Percentiles rank a stretch among this genome's conserved stretches.
phyloP scores from a whole-genome alignment of 37 sponge, comb jelly and placozoan species.

The Oopsacas minuta region DNA sequence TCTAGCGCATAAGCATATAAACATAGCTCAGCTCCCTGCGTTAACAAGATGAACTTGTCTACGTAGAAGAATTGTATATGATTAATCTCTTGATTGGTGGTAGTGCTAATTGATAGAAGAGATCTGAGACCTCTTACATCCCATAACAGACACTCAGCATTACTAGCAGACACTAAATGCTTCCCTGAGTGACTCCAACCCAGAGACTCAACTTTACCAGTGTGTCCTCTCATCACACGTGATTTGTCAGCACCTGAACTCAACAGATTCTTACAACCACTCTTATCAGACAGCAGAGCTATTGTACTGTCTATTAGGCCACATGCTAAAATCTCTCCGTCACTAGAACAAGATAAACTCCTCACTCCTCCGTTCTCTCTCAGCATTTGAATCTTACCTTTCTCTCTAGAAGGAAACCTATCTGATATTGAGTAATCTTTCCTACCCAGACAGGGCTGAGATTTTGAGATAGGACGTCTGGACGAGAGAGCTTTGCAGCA shows the following conservation, averaged over 20 bases:
- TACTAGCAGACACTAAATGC: not conserved
- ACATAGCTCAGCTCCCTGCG: conserved; percentile 37
- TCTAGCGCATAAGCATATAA: conserved; percentile 87
- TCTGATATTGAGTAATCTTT: not conserved
- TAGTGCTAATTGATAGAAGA: conserved; percentile 21
- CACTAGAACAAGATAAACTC: not conserved
- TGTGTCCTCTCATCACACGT: not conserved
- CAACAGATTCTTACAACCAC: not conserved
- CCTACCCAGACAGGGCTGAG: not conserved
- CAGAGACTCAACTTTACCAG: not conserved
- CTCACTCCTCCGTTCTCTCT: not conserved
- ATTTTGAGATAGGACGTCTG: not conserved
- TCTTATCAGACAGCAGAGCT: not conserved
- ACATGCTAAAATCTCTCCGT: not conserved
- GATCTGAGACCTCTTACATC: not conserved
- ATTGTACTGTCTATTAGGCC: conserved; percentile 11
- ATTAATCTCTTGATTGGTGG: conserved; percentile 32
- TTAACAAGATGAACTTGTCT: conserved; percentile 86
- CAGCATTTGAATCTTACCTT: not conserved
- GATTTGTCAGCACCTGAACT: not conserved
- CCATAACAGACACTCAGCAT: conserved; percentile 16
- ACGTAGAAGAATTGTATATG: conserved; percentile 81
- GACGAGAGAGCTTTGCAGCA: not conserved
- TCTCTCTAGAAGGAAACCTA: not conserved
- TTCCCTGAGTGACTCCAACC: conserved; percentile 14